Evolutionary conservation across 2,113 vertebrate genomes (phyloP).

Genomic region (Seriola quinqueradiata): DNA sequence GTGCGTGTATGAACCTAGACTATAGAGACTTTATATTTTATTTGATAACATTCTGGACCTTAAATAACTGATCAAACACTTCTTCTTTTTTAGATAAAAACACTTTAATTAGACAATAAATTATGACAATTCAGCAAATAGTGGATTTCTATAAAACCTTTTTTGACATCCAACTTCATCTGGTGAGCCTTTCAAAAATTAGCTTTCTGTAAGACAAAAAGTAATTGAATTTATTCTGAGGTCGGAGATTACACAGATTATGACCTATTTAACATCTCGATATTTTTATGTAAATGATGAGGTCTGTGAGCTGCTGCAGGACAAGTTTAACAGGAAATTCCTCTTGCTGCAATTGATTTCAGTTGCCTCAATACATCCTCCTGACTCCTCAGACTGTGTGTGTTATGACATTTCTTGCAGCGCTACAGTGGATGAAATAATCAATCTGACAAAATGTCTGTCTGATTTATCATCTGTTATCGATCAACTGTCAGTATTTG

Average conservation of each 20-base stretch:
- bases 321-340: background rate
- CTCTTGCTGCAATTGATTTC: background rate
- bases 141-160: constrained; percentile 55
- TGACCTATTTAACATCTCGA: background rate
- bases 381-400: background rate
- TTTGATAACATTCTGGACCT: background rate
- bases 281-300: background rate
- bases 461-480: constrained; percentile 62
- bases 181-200: constrained; percentile 77
- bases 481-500: constrained; percentile 77
- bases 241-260: background rate
- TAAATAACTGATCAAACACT: constrained; percentile 27
- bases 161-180: constrained; percentile 76
- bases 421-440: background rate
- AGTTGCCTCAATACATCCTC: background rate
- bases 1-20: no score
- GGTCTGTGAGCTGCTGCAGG: background rate
- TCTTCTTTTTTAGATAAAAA: background rate
- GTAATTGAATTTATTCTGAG: background rate
- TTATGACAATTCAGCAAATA: constrained; percentile 26
- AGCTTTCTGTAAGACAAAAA: constrained; percentile 73
- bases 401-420: background rate
- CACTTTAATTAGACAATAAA: constrained; percentile 47
- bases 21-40: background rate
- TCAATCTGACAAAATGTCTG: background rate